phyloP scores from a whole-genome alignment of 2,113 vertebrate species.

The Cercocebus atys region DNA sequence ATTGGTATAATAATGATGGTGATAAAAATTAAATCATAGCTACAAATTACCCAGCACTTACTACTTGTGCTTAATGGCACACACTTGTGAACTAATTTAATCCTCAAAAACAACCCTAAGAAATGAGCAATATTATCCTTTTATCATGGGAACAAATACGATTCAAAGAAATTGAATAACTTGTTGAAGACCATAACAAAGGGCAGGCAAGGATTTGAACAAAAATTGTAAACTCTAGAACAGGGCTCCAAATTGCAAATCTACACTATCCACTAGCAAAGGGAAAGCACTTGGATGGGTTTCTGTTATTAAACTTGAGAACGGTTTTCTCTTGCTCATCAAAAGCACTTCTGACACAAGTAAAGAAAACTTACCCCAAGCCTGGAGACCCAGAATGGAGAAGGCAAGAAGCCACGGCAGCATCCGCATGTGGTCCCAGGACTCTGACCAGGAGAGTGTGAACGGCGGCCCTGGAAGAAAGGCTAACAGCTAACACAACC shows the following conservation, averaged over 20 bases:
- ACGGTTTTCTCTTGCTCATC: background rate
- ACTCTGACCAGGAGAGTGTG: background rate
- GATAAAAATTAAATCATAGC: background rate
- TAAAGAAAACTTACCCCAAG: conserved; percentile 12
- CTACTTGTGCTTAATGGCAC: background rate
- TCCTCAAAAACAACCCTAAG: background rate
- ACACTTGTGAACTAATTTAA: background rate
- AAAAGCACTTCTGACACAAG: background rate
- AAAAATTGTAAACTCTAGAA: background rate
- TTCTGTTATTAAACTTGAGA: background rate
- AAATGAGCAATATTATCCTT: background rate
- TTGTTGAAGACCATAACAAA: background rate
- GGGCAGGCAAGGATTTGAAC: background rate
- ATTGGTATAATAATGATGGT: background rate
- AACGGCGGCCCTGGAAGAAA: background rate
- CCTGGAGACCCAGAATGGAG: background rate
- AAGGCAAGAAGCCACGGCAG: background rate
- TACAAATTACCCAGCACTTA: background rate
- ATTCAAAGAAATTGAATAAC: background rate
- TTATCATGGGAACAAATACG: background rate
- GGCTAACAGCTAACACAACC: background rate
- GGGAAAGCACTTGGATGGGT: background rate
- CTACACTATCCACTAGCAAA: background rate
- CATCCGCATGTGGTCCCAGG: background rate
- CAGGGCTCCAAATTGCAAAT: background rate